Conservation (phyloP, 1,140 invertebrate species). For the Physella acuta region DNA sequence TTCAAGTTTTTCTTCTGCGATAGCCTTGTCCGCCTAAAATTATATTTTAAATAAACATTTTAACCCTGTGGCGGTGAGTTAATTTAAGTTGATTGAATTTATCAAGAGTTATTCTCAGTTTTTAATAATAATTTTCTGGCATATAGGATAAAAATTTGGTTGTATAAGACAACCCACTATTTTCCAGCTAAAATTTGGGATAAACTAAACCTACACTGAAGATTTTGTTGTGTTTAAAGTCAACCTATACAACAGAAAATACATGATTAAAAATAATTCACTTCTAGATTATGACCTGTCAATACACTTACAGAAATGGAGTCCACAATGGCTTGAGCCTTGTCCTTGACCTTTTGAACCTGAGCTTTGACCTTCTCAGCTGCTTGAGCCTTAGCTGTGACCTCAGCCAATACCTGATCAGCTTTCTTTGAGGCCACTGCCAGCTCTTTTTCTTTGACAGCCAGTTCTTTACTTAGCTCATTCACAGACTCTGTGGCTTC, state of each 20-base stretch:
- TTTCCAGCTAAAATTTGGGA: too few species aligned
- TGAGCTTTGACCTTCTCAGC: conserved; percentile 94
- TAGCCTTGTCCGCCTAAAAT: conserved; percentile 82
- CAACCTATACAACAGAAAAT: not conserved
- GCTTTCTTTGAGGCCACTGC: conserved; percentile 87
- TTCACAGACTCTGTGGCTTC: conserved; percentile 93
- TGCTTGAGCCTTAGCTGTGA: conserved; percentile 87
- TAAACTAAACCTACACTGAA: too few species aligned
- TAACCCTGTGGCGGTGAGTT: too few species aligned
- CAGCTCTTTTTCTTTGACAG: conserved; percentile 91
- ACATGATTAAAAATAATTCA: not conserved
- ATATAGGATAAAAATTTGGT: too few species aligned
- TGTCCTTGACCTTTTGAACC: conserved; percentile 92
- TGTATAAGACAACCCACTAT: too few species aligned
- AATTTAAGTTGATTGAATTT: too few species aligned
- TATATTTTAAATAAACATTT: too few species aligned
- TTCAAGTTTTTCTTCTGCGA: conserved; percentile 88
- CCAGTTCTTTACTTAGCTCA: conserved; percentile 87
- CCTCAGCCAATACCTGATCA: conserved; percentile 70
- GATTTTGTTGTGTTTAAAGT: too few species aligned
- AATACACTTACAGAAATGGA: conserved; percentile 71
- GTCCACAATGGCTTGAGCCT: conserved; percentile 86
- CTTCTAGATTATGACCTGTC: not conserved
- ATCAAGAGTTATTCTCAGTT: too few species aligned
- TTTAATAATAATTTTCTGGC: too few species aligned